Conservation (phyloP, 1,140 invertebrate genomes). For the Palaemon carinicauda region DNA sequence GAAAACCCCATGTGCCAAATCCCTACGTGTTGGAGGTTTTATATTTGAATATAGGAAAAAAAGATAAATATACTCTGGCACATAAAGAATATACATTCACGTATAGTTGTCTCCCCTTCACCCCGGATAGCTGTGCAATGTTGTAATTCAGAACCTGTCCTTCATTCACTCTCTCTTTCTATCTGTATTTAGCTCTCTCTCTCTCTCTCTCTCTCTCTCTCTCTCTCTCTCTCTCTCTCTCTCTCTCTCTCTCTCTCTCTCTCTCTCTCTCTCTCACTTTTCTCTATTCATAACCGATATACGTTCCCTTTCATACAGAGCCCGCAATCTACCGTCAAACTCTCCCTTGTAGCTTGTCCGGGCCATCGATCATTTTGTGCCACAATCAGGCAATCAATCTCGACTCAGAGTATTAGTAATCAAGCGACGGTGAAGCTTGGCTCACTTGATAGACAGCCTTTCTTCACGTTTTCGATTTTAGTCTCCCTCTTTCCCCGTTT, state of each 20-base stretch:
- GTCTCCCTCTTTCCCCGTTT: background rate
- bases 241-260: background rate
- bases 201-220: background rate
- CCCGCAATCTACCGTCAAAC: conserved; percentile 4
- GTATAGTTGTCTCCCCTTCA: too few species aligned
- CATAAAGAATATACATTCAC: too few species aligned
- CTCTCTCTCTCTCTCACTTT: background rate
- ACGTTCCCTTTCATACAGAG: background rate
- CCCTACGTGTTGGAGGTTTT: too few species aligned
- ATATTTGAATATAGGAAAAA: too few species aligned
- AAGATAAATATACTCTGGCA: too few species aligned
- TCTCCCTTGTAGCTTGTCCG: conserved; percentile 14
- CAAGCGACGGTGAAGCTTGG: background rate
- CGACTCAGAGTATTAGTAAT: conserved; percentile 20
- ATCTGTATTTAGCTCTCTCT: background rate
- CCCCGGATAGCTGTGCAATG: too few species aligned
- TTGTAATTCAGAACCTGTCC: background rate
- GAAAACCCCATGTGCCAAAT: too few species aligned
- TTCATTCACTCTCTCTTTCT: background rate
- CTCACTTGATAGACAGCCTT: background rate
- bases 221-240: background rate
- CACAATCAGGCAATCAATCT: conserved; percentile 25
- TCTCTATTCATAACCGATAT: background rate
- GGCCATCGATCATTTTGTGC: background rate
- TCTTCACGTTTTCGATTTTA: background rate